Evolutionary conservation across 2,797 vertebrate species (phyloP).

Genomic region (Pelobates cultripes): DNA sequence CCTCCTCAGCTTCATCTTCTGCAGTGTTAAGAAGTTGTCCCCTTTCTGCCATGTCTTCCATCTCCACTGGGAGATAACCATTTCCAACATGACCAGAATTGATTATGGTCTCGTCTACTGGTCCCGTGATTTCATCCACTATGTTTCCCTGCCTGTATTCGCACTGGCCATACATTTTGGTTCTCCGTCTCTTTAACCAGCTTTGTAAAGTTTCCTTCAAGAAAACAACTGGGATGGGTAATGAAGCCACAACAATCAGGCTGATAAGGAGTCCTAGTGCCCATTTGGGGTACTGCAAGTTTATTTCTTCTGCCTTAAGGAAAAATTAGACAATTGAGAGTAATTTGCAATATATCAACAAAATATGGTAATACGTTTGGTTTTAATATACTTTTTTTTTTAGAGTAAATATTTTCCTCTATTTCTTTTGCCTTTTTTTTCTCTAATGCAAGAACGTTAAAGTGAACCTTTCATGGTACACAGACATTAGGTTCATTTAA

Average conservation of each 20-base stretch:
- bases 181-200: constrained; percentile 23
- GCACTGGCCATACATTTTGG: constrained; percentile 19
- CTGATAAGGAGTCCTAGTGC: constrained; percentile 65
- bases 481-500: no score
- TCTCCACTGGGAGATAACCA: constrained; percentile 50
- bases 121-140: constrained; percentile 11
- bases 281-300: constrained; percentile 77
- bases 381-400: no score
- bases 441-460: no score
- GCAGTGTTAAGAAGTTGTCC: constrained; percentile 26
- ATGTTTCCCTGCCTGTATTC: constrained; percentile 34
- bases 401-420: no score
- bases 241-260: constrained; percentile 72
- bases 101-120: constrained; percentile 1
- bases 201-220: constrained; percentile 62
- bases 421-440: no score
- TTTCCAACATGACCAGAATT: neutral
- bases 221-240: constrained; percentile 75
- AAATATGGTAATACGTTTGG: no score
- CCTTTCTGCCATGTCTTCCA: constrained; percentile 44
- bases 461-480: no score
- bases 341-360: no score
- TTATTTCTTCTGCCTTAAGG: constrained; percentile 71
- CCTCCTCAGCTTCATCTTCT: constrained; percentile 28
- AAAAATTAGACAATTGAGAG: neutral